Evolutionary conservation across 2,888 invertebrate genomes (phyloP).

Genomic region (Keiferia lycopersicella): DNA sequence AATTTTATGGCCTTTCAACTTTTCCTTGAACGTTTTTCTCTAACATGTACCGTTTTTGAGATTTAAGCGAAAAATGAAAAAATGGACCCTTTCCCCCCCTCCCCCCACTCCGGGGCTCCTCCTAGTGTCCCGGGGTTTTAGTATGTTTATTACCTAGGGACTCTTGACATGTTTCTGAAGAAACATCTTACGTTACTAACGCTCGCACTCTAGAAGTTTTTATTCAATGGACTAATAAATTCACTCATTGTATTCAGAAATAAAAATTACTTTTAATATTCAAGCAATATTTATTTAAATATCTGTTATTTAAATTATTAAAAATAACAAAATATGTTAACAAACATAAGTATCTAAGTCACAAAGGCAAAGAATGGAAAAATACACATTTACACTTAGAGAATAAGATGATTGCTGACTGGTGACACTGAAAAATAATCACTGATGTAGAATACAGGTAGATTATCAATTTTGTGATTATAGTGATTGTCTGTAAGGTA

Average conservation of each 20-base stretch:
- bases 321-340: conserved; percentile 78
- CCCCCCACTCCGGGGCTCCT: too few relatives aligned
- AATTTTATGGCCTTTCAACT: too few relatives aligned
- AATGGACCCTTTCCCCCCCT: too few relatives aligned
- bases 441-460: neutral
- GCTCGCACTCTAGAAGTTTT: too few relatives aligned
- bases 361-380: conserved; percentile 52
- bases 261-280: conserved; percentile 38
- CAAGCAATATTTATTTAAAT: conserved; percentile 73
- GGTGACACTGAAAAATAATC: neutral
- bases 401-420: conserved; percentile 14
- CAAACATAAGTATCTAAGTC: conserved; percentile 76
- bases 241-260: neutral
- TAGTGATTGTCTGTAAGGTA: neutral
- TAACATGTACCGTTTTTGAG: too few relatives aligned
- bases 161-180: too few relatives aligned
- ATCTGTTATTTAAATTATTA: conserved; percentile 59
- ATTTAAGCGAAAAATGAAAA: too few relatives aligned
- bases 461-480: neutral
- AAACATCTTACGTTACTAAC: too few relatives aligned
- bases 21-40: too few relatives aligned
- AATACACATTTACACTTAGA: conserved; percentile 17
- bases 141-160: too few relatives aligned
- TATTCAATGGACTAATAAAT: too few relatives aligned
- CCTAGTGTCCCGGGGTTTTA: too few relatives aligned